Base-by-base conservation (phyloP, 2,888 invertebrate species). In the Lithosia quadra region DNA sequence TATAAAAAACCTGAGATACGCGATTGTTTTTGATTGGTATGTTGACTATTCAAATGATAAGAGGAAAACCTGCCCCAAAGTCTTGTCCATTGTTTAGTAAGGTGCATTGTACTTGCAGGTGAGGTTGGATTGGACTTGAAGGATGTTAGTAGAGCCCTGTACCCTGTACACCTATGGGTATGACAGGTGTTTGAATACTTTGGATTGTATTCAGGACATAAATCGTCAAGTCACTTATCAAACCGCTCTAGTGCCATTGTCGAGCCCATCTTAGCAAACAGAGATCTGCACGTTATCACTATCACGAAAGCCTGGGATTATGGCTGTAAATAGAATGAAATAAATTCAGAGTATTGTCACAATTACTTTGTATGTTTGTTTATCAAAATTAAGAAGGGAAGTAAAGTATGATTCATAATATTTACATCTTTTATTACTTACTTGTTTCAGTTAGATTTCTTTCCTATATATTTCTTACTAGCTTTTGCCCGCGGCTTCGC, bases 351-450 rank as follows among this genome's bases (percentile, higher is more conserved):
- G n/a, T 66, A 58, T 66, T 61, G 66, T 66, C 55, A 61, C 55
- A 61, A 28, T 65, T 58, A 58, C 61, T 55, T 61, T 55, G n/a
- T 36, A n/a, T 66, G 61, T 55, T 61, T 66, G 39, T 66, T 59
- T 60, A 21, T 49, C 15, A 39, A 61, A 55, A 39, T 21, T 5
- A 34, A 63, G 21, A 22, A 22, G 53, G 10, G 34, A 55, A 63
- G 24, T n/a, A 18, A 64, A 24, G 11, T n/a, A 13, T 64, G 55
- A 65, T 15, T 63, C 55, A 63, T 63, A n/a, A 61, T 34, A 9
- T 9, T 63, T 53, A 53, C 18, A 33, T 21, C 33, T 21, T n/a
- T 21, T 53, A n/a, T 63, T 53, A 21, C n/a, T n/a, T 62, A 34
- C 13, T 4, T 34, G 21, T 36, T 49, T 49, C 49, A 11, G 4